phyloP scores from a whole-genome alignment of 1,140 invertebrate genomes.

The Gonatopus flavifemur region DNA sequence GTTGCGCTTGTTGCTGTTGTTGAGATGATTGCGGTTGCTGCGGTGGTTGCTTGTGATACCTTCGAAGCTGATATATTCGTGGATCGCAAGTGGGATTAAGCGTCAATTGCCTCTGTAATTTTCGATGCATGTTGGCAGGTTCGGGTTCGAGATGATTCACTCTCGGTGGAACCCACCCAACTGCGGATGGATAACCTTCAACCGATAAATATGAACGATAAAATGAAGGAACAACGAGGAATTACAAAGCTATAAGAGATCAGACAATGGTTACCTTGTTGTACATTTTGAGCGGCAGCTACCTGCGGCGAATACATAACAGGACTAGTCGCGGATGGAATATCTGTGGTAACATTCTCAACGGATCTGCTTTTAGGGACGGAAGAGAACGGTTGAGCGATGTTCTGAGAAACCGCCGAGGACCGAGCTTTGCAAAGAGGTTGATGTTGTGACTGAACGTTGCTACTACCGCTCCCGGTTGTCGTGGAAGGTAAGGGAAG shows the following conservation, averaged over 20 bases:
- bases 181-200: constrained; percentile 32
- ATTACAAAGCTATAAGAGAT: background rate
- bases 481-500: constrained; percentile 30
- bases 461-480: constrained; percentile 6
- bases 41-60: constrained; percentile 44
- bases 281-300: constrained; percentile 31
- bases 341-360: constrained; percentile 57
- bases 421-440: constrained; percentile 49
- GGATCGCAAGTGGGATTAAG: constrained; percentile 79
- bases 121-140: constrained; percentile 72
- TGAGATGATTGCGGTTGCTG: constrained; percentile 43
- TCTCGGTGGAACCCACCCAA: constrained; percentile 39
- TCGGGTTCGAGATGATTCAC: constrained; percentile 44
- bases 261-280: too few relatives aligned
- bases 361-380: constrained; percentile 63
- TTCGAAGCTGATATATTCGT: constrained; percentile 61
- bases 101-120: constrained; percentile 78
- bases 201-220: constrained; percentile 4
- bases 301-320: constrained; percentile 37
- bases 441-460: constrained; percentile 35
- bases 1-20: constrained; percentile 16
- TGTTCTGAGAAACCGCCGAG: constrained; percentile 25
- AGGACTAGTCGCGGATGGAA: constrained; percentile 25
- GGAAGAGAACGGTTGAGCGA: constrained; percentile 27
- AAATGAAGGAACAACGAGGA: background rate